Evolutionary conservation across 30 jellyfish, hydroid and myxozoan species (phyloP).

Genomic region (Calvadosia cruxmelitensis): DNA sequence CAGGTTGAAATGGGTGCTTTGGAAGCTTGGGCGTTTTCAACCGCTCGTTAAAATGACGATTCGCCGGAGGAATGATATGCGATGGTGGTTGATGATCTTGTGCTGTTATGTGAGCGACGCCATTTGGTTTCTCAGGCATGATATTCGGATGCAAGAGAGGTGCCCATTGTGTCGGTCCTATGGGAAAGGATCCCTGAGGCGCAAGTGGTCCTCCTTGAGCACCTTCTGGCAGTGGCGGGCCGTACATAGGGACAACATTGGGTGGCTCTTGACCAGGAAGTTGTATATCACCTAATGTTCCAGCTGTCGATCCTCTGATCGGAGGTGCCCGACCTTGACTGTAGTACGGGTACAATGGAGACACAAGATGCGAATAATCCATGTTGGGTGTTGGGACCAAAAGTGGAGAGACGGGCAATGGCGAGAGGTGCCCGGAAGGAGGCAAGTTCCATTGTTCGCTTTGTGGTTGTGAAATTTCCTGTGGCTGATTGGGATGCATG

Average conservation of each 20-base stretch:
- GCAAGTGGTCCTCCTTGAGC: not conserved
- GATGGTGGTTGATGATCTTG: slow-evolving; percentile 3
- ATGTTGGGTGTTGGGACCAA: not conserved
- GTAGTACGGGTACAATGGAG: slow-evolving; percentile 1
- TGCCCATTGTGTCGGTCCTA: slow-evolving; percentile 5
- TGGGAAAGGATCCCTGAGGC: not conserved
- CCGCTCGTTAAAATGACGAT: no score
- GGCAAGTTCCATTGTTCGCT: not conserved
- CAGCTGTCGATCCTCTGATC: slow-evolving; percentile 25
- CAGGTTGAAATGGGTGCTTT: no score
- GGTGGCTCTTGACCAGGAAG: slow-evolving; percentile 51
- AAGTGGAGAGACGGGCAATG: not conserved
- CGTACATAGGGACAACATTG: slow-evolving; percentile 17
- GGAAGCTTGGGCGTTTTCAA: no score
- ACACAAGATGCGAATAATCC: slow-evolving; percentile 5
- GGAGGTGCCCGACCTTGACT: not conserved
- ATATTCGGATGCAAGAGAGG: not conserved
- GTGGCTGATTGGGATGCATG: not conserved
- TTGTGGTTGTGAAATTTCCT: slow-evolving; percentile 1
- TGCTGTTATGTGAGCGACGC: slow-evolving; percentile 1
- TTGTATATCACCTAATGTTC: slow-evolving; percentile 56
- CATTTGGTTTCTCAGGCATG: slow-evolving; percentile 3
- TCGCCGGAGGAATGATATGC: not conserved
- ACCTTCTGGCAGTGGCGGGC: slow-evolving; percentile 27
- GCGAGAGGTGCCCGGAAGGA: not conserved